Evolutionary conservation across 2,797 vertebrate species (phyloP), one percentile per base, ranked within the genome.

Genomic region (Margarornis squamiger): DNA sequence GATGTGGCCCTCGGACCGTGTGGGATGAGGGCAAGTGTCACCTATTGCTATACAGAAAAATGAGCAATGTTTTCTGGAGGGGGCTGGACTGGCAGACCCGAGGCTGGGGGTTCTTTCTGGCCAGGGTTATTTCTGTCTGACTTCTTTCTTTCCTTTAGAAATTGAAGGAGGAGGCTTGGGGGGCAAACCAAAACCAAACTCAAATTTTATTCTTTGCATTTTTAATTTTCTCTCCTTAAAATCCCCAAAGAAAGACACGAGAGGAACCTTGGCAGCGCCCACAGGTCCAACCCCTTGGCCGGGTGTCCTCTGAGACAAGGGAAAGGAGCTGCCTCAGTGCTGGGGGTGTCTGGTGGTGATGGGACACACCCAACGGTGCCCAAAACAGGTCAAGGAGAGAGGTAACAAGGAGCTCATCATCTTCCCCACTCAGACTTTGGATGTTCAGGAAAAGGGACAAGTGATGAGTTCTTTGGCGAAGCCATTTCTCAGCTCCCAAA

Each of bases 21-120:
- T 3, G 5, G 92, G 68, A 36, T 0, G 3, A 92, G 82, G 88
- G 74, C 1, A 0, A 94, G 77, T 0, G 0, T 84, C 24, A n/a
- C 89, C 96, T 95, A 92, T 96, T 95, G 96, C 96, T 93, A 38
- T 36, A 62, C 73, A 90, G 78, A 91, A 92, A 85, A 79, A 87
- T 74, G 85, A 90, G 43, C 36, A 5, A 13, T 73, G 73, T 34
- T 65, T 74, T 22, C 32, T 52, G 36, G 59, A 86, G 86, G 75
- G 46, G 79, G 48, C 41, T 83, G 89, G 32, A 29, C 55, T 36
- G 74, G 67, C 58, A 55, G 80, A 73, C 75, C 66, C 2, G 0
- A 17, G 57, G 51, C 63, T 67, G 48, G 0, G 18, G 57, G 51
- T 65, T 80, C 70, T 75, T 77, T 68, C 41, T 67, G 84, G n/a